Base-by-base conservation (phyloP, 2,113 vertebrate genomes). In the Dasyprocta punctata region DNA sequence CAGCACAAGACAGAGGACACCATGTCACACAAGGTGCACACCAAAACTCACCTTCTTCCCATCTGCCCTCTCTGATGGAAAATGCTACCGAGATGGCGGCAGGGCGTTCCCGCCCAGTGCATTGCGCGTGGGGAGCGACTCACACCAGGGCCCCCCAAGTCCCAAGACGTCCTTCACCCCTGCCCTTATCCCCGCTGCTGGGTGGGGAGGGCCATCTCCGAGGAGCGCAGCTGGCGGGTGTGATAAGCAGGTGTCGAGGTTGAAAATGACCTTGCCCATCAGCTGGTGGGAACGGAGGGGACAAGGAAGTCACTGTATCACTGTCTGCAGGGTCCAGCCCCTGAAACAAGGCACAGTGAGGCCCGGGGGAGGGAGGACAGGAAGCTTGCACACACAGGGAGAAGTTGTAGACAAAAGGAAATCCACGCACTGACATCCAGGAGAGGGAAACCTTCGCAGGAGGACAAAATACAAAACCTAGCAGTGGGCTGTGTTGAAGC, bases 221-320 rank as follows among this genome's bases (percentile, higher is more conserved):
- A 58, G 77, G 71, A 47, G 61, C 1, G 85, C 97, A 95, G 97
- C 97, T 97, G 97, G 94, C 24, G 0, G 56, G 92, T 82, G n/a
- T 90, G 97, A 98, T 97, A 97, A 98, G 97, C 98, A 98, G 97
- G 98, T 98, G 98, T 94, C 81, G 81, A 92, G 96, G 90, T 89
- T 98, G 96, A 96, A 97, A 80, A 97, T 97, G 98, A 97, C 97
- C 96, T 97, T 97, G 96, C 94, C 86, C 82, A 81, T 98, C 92
- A 96, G 95, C 94, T 97, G 92, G 95, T 95, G 96, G 90, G 95
- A 96, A 94, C 84, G 65, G 24, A 78, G 47, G 7, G 67, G 88
- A 98, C 98, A 98, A 98, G 86, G 95, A 86, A 95, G 54, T 81
- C 96, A 90, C 93, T 98, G 96, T 98, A 30, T 96, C 58, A 12